Evolutionary conservation across 1,140 invertebrate genomes (phyloP).

Genomic region (Drosophila insularis): DNA sequence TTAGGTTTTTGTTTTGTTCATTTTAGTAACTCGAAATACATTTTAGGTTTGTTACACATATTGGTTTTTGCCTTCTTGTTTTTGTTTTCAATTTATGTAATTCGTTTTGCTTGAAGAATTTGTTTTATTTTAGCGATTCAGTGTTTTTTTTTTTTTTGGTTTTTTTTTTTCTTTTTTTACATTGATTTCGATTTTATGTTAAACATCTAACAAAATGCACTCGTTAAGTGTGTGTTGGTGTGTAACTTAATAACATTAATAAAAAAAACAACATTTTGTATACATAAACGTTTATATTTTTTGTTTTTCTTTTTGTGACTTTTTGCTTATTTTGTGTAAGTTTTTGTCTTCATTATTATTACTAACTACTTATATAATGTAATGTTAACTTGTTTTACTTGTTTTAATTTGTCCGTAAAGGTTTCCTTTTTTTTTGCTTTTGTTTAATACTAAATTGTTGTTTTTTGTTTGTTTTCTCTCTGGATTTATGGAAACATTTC

Average conservation of each 20-base stretch:
- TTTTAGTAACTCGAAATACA: slow-evolving; percentile 52
- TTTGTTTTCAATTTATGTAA: slow-evolving; percentile 25
- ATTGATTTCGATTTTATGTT: slow-evolving; percentile 39
- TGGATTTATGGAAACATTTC: slow-evolving; percentile 14
- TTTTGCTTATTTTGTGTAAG: slow-evolving; percentile 47
- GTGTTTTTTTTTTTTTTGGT: slow-evolving; percentile 24
- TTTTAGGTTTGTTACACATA: slow-evolving; percentile 33
- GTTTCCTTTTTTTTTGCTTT: slow-evolving; percentile 37
- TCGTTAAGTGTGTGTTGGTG: slow-evolving; percentile 38
- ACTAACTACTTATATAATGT: slow-evolving; percentile 83
- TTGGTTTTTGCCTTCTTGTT: slow-evolving; percentile 23
- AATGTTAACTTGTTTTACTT: slow-evolving; percentile 83
- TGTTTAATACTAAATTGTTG: slow-evolving; percentile 58
- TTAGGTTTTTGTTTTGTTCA: slow-evolving; percentile 21
- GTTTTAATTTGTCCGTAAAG: slow-evolving; percentile 82
- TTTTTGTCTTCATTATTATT: slow-evolving; percentile 71
- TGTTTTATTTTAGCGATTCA: slow-evolving; percentile 9
- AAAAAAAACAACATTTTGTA: slow-evolving; percentile 72
- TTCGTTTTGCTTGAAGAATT: slow-evolving; percentile 33
- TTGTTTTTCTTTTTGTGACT: slow-evolving; percentile 38
- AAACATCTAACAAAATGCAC: slow-evolving; percentile 67
- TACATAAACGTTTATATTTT: slow-evolving; percentile 63
- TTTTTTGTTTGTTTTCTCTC: slow-evolving; percentile 32
- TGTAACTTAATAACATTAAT: slow-evolving; percentile 75
- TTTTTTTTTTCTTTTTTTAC: slow-evolving; percentile 25